Evolutionary conservation across 2,888 invertebrate species (phyloP), one percentile per base, ranked within the genome.

Genomic region (Dicranocentrus wangi): DNA sequence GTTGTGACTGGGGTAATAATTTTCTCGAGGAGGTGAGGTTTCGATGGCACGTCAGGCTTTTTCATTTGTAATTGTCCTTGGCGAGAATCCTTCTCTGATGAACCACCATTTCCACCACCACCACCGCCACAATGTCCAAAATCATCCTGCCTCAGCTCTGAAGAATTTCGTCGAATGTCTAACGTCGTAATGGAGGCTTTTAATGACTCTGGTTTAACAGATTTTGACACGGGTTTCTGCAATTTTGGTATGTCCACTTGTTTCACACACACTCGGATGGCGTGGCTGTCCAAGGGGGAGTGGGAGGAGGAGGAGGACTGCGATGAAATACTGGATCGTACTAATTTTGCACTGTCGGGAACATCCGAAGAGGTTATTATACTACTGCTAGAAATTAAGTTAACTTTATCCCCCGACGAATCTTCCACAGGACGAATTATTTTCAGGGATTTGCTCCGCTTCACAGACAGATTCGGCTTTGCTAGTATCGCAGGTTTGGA

Each of bases 401-500:
- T 69, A 1, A 75, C 81, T 25, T 69, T 32, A 17, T 81, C 80
- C 17, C 10, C n/a, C 28, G 3, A 7, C 17, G 70, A 25, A 19
- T 66, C 53, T n/a, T 81, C 70, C 43, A 75, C 1, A 0, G 75
- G 70, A 21, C 81, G 55, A 28, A 58, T 19, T 17, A 88, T 87
- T 86, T 88, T 88, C 27, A 89, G 84, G 13, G 89, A 89, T 84
- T 89, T 89, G 85, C 89, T 89, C 32, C 89, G 85, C 78, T 89
- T 89, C 19, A 89, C 87, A 2, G 88, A 87, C 27, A 88, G 82
- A 47, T 85, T 86, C 3, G 88, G 88, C 65, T 87, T 87, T 10
- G 84, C 71, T 10, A 84, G 55, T 2, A 86, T 47, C 0, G 84
- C 75, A 3, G 86, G 86, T 61, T 87, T 86, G 1, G 71, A 65